phyloP scores from a whole-genome alignment of 2,888 invertebrate genomes.

The Leucophenga montana region DNA sequence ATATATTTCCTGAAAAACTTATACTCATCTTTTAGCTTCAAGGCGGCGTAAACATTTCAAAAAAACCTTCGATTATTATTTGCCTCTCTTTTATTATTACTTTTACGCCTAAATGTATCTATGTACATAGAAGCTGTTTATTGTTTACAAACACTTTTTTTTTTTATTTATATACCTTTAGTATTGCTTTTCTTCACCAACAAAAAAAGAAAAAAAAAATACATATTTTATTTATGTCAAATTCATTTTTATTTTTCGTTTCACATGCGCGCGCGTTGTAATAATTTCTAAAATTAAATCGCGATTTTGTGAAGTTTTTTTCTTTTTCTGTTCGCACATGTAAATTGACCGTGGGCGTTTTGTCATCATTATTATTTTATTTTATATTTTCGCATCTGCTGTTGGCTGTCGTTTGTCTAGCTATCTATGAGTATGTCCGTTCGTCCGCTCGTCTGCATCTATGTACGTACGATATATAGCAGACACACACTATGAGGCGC shows the following conservation, averaged over 20 bases:
- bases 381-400: constrained; percentile 38
- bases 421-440: constrained; percentile 8
- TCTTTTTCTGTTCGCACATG: constrained; percentile 25
- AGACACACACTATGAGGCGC: constrained; percentile 57
- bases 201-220: neutral
- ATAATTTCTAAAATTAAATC: constrained; percentile 29
- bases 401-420: constrained; percentile 49
- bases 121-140: no score
- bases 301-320: neutral
- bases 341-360: constrained; percentile 49
- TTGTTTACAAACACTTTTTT: neutral
- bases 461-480: no score
- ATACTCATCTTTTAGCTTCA: no score
- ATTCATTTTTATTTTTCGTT: neutral
- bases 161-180: neutral
- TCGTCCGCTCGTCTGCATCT: neutral
- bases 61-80: no score
- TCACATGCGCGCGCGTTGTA: neutral
- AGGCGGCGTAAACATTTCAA: no score
- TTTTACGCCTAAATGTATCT: no score
- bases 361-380: constrained; percentile 46
- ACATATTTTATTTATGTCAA: constrained; percentile 2
- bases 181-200: neutral
- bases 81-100: no score
- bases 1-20: no score